These are phyloP conservation scores for Rhyacophila evoluta DNA, from an alignment of 2,888 invertebrate genomes.

Conservation along the genomic window DNA sequence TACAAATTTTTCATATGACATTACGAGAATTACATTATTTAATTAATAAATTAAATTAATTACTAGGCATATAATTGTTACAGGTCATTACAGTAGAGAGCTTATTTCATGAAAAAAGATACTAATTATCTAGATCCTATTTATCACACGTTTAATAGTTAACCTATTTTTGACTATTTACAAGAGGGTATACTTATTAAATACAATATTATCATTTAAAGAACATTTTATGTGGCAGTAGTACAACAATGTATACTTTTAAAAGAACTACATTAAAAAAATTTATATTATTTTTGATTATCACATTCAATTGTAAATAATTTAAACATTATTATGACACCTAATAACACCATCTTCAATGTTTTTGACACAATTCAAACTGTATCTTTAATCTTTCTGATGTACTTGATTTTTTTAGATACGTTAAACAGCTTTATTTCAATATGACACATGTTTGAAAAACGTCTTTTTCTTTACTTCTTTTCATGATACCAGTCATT, in stretches of 20 bases:
- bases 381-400: no score
- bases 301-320: slow-evolving; percentile 24
- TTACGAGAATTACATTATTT: background rate
- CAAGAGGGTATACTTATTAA: background rate
- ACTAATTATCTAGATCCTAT: background rate
- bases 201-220: background rate
- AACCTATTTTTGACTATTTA: slow-evolving; percentile 17
- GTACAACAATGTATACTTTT: background rate
- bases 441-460: no score
- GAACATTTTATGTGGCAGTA: slow-evolving; percentile 22
- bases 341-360: background rate
- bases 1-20: slow-evolving; percentile 4
- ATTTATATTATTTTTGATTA: background rate
- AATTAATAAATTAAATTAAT: background rate
- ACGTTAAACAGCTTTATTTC: no score
- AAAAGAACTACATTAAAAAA: background rate
- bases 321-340: background rate
- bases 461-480: no score
- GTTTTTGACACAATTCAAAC: no score
- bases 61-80: slow-evolving; percentile 4
- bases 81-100: slow-evolving; percentile 9
- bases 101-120: slow-evolving; percentile 5
- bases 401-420: no score
- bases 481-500: no score
- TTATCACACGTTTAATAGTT: slow-evolving; percentile 21